A percentile compares a stretch with the other conserved stretches of the same genome.
These are phyloP conservation scores for Neocrepidodera transversa DNA, from an alignment of 2,888 invertebrate genomes.

Conservation along the genomic window DNA sequence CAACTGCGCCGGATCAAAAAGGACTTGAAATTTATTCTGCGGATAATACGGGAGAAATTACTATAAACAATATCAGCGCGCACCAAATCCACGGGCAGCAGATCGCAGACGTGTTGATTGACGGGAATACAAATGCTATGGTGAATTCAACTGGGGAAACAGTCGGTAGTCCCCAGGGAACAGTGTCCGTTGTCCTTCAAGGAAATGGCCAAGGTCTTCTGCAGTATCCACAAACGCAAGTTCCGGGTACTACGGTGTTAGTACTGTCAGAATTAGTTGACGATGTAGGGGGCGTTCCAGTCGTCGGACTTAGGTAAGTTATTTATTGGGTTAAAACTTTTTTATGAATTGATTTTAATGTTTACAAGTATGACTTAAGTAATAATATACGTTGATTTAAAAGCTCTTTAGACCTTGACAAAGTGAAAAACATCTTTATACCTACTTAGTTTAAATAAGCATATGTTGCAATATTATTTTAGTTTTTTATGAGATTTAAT, in stretches of 20 bases:
- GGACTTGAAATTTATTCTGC: slow-evolving; percentile 81
- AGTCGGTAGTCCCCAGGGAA: slow-evolving; percentile 58
- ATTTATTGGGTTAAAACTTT: not conserved
- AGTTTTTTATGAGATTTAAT: not conserved
- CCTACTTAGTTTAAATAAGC: not conserved
- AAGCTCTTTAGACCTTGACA: not conserved
- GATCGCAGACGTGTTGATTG: slow-evolving; percentile 65
- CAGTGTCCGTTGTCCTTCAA: slow-evolving; percentile 62
- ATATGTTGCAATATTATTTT: too few species aligned
- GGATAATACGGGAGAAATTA: slow-evolving; percentile 62
- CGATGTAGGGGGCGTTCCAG: slow-evolving; percentile 72
- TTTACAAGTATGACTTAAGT: not conserved
- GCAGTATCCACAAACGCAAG: slow-evolving; percentile 63
- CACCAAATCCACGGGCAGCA: slow-evolving; percentile 60
- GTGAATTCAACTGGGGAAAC: slow-evolving; percentile 63
- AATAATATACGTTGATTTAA: not conserved
- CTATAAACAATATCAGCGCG: slow-evolving; percentile 59
- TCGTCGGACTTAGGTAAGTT: slow-evolving; percentile 70
- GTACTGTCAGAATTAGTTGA: slow-evolving; percentile 76
- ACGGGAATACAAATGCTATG: slow-evolving; percentile 64
- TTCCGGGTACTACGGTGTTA: slow-evolving; percentile 69
- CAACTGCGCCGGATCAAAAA: slow-evolving; percentile 79
- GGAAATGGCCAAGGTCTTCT: slow-evolving; percentile 64
- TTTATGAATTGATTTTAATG: not conserved
- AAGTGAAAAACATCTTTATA: not conserved